phyloP scores from a whole-genome alignment of 2,113 vertebrate genomes.

The Lepus timidus region DNA sequence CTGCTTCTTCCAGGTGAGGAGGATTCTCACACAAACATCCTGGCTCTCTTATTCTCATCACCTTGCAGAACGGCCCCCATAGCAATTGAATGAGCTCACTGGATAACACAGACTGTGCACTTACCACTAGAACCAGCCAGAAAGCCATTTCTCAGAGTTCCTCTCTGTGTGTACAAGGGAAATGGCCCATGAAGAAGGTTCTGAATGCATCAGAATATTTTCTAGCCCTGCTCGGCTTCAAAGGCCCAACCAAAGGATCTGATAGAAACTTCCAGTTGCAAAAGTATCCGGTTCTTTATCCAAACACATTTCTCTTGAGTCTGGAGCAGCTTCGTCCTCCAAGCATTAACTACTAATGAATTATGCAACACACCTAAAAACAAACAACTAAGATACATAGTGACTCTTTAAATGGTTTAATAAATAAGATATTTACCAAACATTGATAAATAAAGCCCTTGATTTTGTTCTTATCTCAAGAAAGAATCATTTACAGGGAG shows the following conservation, averaged over 20 bases:
- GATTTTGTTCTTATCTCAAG: constrained; percentile 55
- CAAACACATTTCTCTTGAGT: constrained; percentile 16
- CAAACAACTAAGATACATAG: constrained; percentile 76
- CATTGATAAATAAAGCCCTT: constrained; percentile 75
- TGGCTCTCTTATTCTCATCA: background rate
- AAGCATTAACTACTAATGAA: constrained; percentile 79
- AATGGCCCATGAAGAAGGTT: background rate
- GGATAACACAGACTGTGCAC: background rate
- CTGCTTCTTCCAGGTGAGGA: background rate
- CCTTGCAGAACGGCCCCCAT: background rate
- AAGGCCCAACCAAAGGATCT: background rate
- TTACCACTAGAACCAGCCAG: background rate
- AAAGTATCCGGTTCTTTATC: constrained; percentile 49
- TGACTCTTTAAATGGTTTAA: constrained; percentile 79
- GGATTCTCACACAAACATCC: background rate
- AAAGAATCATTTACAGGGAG: constrained; percentile 31
- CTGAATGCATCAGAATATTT: background rate
- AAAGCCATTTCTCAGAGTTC: background rate
- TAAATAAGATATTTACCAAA: constrained; percentile 76
- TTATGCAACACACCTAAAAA: constrained; percentile 81
- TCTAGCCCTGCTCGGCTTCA: background rate
- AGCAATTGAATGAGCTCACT: background rate
- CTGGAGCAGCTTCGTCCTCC: constrained; percentile 55
- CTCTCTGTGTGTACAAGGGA: background rate
- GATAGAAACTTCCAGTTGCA: constrained; percentile 14